Conservation (phyloP, 2,113 vertebrate species). For the Macquaria australasica region DNA sequence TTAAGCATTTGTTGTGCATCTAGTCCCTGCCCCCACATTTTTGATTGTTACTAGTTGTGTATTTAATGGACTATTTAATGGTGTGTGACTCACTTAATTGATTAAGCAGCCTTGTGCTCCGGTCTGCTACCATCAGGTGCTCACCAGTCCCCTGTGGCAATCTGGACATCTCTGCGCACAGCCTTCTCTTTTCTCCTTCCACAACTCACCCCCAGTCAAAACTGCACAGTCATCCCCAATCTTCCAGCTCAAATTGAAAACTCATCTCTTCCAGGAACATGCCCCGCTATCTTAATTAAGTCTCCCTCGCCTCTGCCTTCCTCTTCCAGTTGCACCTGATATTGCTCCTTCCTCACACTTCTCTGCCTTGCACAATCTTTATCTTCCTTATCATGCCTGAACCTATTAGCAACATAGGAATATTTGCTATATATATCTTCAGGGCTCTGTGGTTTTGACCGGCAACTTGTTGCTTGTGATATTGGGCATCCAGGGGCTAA, state of each 20-base stretch:
- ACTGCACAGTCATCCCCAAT: conserved; percentile 38
- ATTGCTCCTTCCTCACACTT: conserved; percentile 16
- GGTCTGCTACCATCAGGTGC: conserved; percentile 9
- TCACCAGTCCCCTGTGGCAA: neutral
- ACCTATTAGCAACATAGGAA: neutral
- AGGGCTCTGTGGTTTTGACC: neutral
- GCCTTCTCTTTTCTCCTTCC: neutral
- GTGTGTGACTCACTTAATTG: neutral
- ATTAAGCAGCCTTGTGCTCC: neutral
- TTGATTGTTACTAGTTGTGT: neutral
- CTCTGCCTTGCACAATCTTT: conserved; percentile 12
- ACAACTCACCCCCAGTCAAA: conserved; percentile 29
- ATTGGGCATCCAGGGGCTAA: conserved; percentile 2
- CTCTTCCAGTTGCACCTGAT: conserved; percentile 25
- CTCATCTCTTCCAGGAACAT: conserved; percentile 30
- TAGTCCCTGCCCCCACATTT: neutral
- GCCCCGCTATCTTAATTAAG: conserved; percentile 55
- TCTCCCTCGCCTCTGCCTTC: conserved; percentile 26
- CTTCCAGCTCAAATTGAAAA: conserved; percentile 48
- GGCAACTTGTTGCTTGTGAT: neutral
- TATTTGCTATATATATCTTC: neutral
- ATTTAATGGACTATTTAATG: neutral
- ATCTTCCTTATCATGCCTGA: conserved; percentile 1
- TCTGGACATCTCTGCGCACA: conserved; percentile 28
- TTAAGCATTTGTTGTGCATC: neutral